Evolutionary conservation across 2,797 vertebrate species (phyloP).

Genomic region (Nyctalus aviator): DNA sequence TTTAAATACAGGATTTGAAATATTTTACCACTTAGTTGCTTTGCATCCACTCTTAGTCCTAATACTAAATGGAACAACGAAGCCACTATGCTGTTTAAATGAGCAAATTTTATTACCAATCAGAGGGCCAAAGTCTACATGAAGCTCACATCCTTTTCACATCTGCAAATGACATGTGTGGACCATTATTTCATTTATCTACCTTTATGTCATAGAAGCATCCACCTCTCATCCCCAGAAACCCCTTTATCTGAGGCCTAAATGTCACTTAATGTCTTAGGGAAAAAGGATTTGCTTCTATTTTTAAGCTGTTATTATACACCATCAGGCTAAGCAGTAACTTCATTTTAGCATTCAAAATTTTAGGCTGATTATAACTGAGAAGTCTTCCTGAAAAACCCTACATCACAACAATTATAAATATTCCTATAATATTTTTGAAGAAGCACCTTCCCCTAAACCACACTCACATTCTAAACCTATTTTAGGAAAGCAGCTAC

Average conservation of each 20-base stretch:
- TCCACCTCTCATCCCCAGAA: not conserved
- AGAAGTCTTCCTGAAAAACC: not conserved
- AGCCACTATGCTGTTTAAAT: not conserved
- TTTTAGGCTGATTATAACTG: not conserved
- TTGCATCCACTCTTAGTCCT: not conserved
- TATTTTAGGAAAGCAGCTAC: not conserved
- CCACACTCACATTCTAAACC: not conserved
- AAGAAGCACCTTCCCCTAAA: not conserved
- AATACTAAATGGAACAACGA: not conserved
- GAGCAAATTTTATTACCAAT: not conserved
- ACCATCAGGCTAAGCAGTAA: not conserved
- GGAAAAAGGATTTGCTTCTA: not conserved
- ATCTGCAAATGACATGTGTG: not conserved
- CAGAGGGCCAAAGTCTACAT: not conserved
- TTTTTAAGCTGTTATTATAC: not conserved
- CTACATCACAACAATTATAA: not conserved
- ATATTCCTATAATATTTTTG: not conserved
- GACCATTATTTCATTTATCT: not conserved
- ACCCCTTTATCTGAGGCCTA: not conserved
- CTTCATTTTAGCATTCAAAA: not conserved
- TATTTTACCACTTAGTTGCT: not conserved
- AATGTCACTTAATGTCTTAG: not conserved
- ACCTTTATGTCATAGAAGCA: not conserved
- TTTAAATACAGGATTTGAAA: not conserved
- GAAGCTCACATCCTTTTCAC: not conserved